These are phyloP conservation scores for Anisognathus igniventris DNA, from an alignment of 2,797 vertebrate genomes.

Conservation along the genomic window DNA sequence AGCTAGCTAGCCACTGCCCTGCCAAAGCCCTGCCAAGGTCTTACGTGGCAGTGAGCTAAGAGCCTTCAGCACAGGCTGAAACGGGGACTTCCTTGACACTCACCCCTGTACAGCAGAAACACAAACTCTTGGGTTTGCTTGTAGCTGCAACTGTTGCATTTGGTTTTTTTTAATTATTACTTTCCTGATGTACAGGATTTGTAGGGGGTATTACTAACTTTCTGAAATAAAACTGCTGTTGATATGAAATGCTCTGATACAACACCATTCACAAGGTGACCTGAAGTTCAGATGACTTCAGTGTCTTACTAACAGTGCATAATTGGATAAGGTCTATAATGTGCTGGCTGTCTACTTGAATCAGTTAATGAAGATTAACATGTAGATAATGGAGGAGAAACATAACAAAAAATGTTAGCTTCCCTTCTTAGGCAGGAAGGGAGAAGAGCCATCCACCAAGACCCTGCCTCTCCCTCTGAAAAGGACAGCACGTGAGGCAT, in stretches of 20 bases:
- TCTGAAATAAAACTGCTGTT: background rate
- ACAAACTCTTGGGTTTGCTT: background rate
- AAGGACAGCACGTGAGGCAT: background rate
- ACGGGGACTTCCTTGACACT: background rate
- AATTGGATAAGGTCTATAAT: background rate
- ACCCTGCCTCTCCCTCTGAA: background rate
- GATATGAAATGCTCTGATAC: background rate
- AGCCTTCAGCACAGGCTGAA: background rate
- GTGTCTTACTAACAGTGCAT: background rate
- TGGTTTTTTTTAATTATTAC: background rate
- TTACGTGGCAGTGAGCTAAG: fast-evolving
- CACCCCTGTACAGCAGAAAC: background rate
- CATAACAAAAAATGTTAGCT: background rate
- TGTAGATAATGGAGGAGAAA: background rate
- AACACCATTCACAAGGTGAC: background rate
- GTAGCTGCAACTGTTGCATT: background rate
- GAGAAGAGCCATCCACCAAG: background rate
- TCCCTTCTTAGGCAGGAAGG: background rate
- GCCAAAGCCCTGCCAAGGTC: background rate
- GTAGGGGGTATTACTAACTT: background rate
- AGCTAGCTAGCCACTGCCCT: background rate
- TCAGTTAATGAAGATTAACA: background rate
- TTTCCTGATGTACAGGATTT: background rate
- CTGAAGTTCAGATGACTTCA: background rate
- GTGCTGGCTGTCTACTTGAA: background rate